phyloP scores from a whole-genome alignment of 1,140 invertebrate genomes.

The Drosophila dunni region DNA sequence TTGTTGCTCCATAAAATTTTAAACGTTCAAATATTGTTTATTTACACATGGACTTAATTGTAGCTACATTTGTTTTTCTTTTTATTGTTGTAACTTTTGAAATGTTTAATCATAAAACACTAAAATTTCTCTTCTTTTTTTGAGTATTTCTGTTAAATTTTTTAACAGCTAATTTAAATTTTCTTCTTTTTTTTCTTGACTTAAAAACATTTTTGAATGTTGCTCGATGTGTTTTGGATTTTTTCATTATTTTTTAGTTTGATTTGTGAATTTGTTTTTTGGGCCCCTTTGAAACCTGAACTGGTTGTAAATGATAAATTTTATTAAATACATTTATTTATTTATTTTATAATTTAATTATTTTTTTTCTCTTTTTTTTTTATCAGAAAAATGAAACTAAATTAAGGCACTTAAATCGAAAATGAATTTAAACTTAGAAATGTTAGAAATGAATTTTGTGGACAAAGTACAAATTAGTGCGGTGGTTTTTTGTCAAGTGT shows the following conservation, averaged over 20 bases:
- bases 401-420: conserved; percentile 78
- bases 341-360: conserved; percentile 5
- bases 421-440: conserved; percentile 48
- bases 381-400: conserved; percentile 58
- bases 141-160: conserved; percentile 50
- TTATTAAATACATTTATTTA: conserved; percentile 30
- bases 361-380: conserved; percentile 12
- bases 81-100: conserved; percentile 43
- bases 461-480: conserved; percentile 73
- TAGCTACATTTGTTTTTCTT: conserved; percentile 30
- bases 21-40: conserved; percentile 73
- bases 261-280: conserved; percentile 55
- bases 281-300: conserved; percentile 82
- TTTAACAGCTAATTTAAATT: conserved; percentile 56
- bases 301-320: conserved; percentile 64
- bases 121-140: conserved; percentile 29
- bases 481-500: conserved; percentile 59
- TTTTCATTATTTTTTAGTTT: conserved; percentile 46
- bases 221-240: conserved; percentile 66
- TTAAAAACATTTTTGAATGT: conserved; percentile 78
- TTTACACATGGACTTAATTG: conserved; percentile 69
- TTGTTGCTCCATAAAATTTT: conserved; percentile 64
- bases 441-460: conserved; percentile 56
- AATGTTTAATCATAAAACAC: conserved; percentile 49
- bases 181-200: conserved; percentile 46